Percentiles rank a stretch among this genome's conserved stretches.
Evolutionary conservation across 1,140 invertebrate genomes (phyloP).

Genomic region (Halictus rubicundus): DNA sequence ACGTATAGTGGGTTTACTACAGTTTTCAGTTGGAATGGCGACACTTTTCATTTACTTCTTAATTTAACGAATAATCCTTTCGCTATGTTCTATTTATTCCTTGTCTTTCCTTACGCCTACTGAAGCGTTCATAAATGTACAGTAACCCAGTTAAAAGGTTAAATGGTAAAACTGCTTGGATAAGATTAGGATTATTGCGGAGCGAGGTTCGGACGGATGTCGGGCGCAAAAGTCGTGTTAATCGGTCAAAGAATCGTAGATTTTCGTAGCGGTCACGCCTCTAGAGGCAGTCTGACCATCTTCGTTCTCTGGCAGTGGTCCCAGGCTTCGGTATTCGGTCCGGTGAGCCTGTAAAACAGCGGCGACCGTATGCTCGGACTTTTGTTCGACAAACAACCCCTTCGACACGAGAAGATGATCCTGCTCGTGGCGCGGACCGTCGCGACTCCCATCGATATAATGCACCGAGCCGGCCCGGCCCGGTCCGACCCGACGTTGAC

Average conservation of each 20-base stretch:
- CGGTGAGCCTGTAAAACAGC: conserved; percentile 22
- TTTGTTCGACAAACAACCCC: conserved; percentile 49
- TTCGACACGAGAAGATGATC: neutral
- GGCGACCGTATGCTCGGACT: conserved; percentile 34
- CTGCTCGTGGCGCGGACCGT: neutral
- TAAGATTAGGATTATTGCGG: neutral
- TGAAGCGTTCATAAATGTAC: no score
- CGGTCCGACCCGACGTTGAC: neutral
- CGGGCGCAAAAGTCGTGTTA: neutral
- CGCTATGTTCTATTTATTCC: no score
- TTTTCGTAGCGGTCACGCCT: conserved; percentile 23
- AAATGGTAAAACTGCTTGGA: no score
- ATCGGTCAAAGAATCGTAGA: conserved; percentile 19
- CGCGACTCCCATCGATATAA: neutral
- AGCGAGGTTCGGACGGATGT: neutral
- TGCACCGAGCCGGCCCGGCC: no score
- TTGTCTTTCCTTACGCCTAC: no score
- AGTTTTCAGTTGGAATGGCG: no score
- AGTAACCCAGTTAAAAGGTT: no score
- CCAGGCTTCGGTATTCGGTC: conserved; percentile 35
- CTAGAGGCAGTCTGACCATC: conserved; percentile 29
- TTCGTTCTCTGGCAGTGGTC: conserved; percentile 32
- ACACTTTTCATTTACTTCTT: no score
- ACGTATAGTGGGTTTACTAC: no score
- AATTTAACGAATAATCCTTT: no score